Conservation (phyloP, 1,140 invertebrate species). For the Drosophila parvula region DNA sequence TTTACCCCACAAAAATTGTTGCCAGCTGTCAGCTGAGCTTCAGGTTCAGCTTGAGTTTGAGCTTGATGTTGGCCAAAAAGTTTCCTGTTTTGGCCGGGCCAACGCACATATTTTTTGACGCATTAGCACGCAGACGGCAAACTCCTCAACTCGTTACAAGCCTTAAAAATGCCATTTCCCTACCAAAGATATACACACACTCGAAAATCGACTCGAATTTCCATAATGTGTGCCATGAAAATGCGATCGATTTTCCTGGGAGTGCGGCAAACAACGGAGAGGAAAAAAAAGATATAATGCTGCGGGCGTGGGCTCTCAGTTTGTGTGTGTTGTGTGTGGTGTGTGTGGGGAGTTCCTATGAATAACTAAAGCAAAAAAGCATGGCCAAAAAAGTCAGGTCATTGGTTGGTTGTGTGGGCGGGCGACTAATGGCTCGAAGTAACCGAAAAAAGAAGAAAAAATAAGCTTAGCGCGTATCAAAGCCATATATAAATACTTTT, state of each 20-base stretch:
- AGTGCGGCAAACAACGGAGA: slow-evolving; percentile 34
- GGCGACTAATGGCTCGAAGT: slow-evolving; percentile 46
- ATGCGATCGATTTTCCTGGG: slow-evolving; percentile 78
- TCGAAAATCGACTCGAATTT: slow-evolving; percentile 77
- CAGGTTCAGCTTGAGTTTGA: slow-evolving; percentile 1
- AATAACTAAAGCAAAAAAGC: slow-evolving; percentile 53
- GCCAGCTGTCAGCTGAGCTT: slow-evolving; percentile 42
- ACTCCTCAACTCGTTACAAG: slow-evolving; percentile 72
- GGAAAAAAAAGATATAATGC: slow-evolving; percentile 68
- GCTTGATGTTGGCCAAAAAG: slow-evolving; percentile 47
- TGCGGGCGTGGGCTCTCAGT: slow-evolving; percentile 44
- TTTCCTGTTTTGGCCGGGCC: slow-evolving; percentile 50
- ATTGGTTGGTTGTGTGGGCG: slow-evolving; percentile 38
- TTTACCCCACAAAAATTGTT: slow-evolving; percentile 18
- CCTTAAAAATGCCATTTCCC: slow-evolving; percentile 78
- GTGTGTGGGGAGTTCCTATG: slow-evolving; percentile 51
- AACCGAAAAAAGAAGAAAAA: slow-evolving; percentile 42
- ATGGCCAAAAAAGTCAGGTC: slow-evolving; percentile 66
- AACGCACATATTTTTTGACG: slow-evolving; percentile 75
- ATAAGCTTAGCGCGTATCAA: slow-evolving; percentile 52
- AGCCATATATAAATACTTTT: slow-evolving; percentile 55
- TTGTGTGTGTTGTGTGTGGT: slow-evolving; percentile 18
- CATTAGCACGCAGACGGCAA: slow-evolving; percentile 57
- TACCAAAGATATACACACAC: slow-evolving; percentile 36
- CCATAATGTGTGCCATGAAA: slow-evolving; percentile 82